phyloP scores from a whole-genome alignment of 2,113 vertebrate species.

The Hassar affinis region DNA sequence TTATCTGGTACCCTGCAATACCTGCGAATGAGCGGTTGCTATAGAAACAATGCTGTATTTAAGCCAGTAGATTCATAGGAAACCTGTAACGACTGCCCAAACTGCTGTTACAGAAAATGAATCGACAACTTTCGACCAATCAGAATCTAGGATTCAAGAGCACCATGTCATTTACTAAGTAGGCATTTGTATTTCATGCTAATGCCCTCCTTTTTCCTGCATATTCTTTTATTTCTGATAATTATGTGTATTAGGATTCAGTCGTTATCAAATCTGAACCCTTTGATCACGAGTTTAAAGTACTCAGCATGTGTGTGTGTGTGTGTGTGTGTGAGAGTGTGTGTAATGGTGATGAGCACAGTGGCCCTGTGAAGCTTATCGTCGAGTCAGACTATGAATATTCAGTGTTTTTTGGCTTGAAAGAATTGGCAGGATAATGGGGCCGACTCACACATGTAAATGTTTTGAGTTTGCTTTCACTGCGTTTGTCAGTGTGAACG shows the following conservation, averaged over 20 bases:
- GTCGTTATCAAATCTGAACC: conserved; percentile 1
- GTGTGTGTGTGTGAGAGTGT: neutral
- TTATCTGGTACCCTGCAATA: too few species aligned
- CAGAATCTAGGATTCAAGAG: neutral
- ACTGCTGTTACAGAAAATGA: neutral
- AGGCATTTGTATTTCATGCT: neutral
- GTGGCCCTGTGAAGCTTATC: neutral
- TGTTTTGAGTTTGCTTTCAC: conserved; percentile 43
- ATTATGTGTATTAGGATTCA: neutral
- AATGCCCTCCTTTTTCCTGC: neutral
- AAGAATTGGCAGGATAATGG: conserved; percentile 53
- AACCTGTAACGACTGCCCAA: neutral
- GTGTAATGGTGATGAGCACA: conserved; percentile 7
- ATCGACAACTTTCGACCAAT: neutral
- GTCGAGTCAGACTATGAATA: conserved; percentile 8
- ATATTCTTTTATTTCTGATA: neutral
- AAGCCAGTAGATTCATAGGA: neutral
- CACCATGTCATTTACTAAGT: neutral
- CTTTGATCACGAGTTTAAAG: neutral
- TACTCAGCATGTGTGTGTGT: neutral
- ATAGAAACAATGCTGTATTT: too few species aligned
- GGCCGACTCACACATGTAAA: conserved; percentile 48
- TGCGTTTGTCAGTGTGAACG: conserved; percentile 43
- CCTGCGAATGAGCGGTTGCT: too few species aligned
- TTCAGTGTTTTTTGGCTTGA: conserved; percentile 41